A percentile compares a stretch with the other conserved stretches of the same genome.
These are phyloP conservation scores for Pimpla rufipes DNA, from an alignment of 2,888 invertebrate species.

Conservation along the genomic window DNA sequence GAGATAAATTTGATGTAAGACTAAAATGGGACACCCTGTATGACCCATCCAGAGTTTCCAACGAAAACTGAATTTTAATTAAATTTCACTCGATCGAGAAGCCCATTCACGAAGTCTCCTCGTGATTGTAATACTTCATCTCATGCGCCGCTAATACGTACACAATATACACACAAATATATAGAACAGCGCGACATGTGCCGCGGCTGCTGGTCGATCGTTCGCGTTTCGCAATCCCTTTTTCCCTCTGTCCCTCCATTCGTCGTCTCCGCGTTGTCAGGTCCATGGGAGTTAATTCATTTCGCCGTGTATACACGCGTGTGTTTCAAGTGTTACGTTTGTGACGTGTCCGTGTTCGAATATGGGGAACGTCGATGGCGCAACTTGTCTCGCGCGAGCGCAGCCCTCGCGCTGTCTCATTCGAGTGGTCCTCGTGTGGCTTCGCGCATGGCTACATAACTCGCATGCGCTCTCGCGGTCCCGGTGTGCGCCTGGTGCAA, in stretches of 20 bases:
- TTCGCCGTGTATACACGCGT: constrained; percentile 66
- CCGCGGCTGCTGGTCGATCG: constrained; percentile 76
- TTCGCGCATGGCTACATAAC: constrained; percentile 43
- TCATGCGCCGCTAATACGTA: constrained; percentile 2
- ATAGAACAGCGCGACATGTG: constrained; percentile 57
- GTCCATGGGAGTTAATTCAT: constrained; percentile 79
- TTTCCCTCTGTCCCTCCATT: constrained; percentile 29
- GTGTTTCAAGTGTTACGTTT: neutral
- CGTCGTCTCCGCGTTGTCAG: constrained; percentile 45
- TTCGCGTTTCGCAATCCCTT: constrained; percentile 80
- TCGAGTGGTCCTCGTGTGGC: constrained; percentile 75
- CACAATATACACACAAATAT: constrained; percentile 6
- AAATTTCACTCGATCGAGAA: no score
- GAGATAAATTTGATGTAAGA: no score
- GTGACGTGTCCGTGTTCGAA: constrained; percentile 29
- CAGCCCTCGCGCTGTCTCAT: constrained; percentile 77
- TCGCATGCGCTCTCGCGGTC: constrained; percentile 20
- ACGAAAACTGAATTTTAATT: no score
- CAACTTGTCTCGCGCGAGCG: constrained; percentile 69
- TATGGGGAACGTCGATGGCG: constrained; percentile 67
- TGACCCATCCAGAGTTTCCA: no score
- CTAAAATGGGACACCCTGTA: no score
- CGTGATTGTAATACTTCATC: constrained; percentile 46
- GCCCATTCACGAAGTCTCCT: no score
- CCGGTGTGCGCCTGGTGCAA: neutral